Conservation (phyloP, 2,888 invertebrate species). For the Pachycephus smyrnensis region DNA sequence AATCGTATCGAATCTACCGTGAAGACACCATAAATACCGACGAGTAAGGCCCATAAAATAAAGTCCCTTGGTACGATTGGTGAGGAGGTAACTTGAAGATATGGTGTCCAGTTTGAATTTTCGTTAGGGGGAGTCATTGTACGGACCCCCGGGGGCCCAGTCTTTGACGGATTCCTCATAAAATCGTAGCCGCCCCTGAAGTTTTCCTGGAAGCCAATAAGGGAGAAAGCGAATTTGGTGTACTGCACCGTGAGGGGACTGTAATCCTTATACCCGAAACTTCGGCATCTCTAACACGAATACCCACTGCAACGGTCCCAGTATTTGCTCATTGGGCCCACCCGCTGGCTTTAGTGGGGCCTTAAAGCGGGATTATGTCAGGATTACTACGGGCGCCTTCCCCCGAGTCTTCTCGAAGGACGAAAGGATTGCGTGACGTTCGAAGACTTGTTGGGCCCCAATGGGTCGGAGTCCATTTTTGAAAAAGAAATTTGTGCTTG, state of each 20-base stretch:
- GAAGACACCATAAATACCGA: slow-evolving; percentile 4
- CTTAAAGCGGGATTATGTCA: slow-evolving; percentile 57
- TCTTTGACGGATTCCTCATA: slow-evolving; percentile 63
- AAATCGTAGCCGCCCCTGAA: slow-evolving; percentile 43
- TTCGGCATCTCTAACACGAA: neutral
- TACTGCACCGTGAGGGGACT: slow-evolving; percentile 20
- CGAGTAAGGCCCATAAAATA: slow-evolving; percentile 52
- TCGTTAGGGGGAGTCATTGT: slow-evolving; percentile 49
- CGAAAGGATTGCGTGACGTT: slow-evolving; percentile 23
- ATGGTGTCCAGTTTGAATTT: slow-evolving; percentile 38
- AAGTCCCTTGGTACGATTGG: slow-evolving; percentile 39
- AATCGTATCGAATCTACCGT: neutral
- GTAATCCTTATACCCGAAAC: slow-evolving; percentile 19
- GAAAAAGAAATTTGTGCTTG: neutral
- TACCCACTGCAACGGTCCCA: neutral
- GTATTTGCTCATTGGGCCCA: slow-evolving; percentile 30
- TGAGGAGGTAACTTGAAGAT: slow-evolving; percentile 30
- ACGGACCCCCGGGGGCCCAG: slow-evolving; percentile 60
- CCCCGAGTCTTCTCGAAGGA: neutral
- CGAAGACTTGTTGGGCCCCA: neutral
- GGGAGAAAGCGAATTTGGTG: slow-evolving; percentile 46
- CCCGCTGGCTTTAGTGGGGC: slow-evolving; percentile 52
- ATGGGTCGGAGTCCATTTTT: neutral
- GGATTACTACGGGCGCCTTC: slow-evolving; percentile 39
- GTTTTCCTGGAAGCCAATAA: slow-evolving; percentile 45